Evolutionary conservation across 2,797 vertebrate species (phyloP), one percentile per base, ranked within the genome.

Genomic region (Glossophaga mutica): DNA sequence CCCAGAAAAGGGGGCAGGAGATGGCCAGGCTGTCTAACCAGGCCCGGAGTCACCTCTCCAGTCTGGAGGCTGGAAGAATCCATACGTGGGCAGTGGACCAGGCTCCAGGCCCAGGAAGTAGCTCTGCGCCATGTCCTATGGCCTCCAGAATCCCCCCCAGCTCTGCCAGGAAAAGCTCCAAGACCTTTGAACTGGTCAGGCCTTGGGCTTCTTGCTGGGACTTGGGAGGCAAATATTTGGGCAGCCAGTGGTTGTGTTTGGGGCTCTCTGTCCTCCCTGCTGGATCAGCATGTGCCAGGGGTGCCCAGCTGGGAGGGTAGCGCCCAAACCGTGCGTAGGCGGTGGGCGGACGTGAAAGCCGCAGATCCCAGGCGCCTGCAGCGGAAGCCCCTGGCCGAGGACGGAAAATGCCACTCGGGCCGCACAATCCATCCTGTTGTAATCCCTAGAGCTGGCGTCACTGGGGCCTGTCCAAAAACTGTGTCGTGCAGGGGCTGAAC

Each of bases 341-440:
- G 92, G 98, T 21, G 74, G 79, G 93, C 14, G 1, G 94, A 34
- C 52, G 0, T 1, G 0, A 15, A 96, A 96, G 62, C 95, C 88
- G 95, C 97, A 89, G 98, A 98, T 98, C 98, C 98, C 97, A 98
- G 98, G 98, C 94, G 97, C 98, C 98, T 95, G 97, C 98, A 98
- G 98, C 98, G 98, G 98, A 98, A 98, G 98, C 89, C 97, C 98
- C 97, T 87, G 96, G 97, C 97, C 73, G 93, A 98, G 98, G 98
- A 98, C 98, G 98, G 98, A 99, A 99, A 96, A 94, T 68, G 65
- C 85, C 73, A 48, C 81, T 39, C 6, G 5, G 44, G 77, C 21
- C 65, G 5, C 97, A 98, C 98, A 98, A 98, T 99, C 99, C 99
- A 98, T 99, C 98, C 98, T 97, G 98, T 97, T 99, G 98, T 99